A percentile compares a stretch with the other conserved stretches of the same genome.
Evolutionary conservation across 2,113 vertebrate genomes (phyloP).

Genomic region (Clarias gariepinus): DNA sequence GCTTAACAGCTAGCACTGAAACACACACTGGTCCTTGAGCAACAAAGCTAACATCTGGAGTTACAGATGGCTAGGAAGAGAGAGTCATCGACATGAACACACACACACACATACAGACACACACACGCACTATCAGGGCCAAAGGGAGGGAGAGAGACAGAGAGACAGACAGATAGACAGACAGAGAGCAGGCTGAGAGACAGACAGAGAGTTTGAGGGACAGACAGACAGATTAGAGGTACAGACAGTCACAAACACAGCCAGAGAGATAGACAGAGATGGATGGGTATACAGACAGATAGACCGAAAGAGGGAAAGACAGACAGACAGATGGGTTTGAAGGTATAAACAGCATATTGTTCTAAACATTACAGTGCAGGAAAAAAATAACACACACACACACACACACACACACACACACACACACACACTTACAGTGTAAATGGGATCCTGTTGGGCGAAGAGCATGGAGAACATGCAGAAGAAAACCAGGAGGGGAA

Average conservation of each 20-base stretch:
- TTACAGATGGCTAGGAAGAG: not conserved
- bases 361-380: not conserved
- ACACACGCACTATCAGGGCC: not conserved
- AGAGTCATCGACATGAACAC: not conserved
- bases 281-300: not conserved
- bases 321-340: not conserved
- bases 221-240: not conserved
- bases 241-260: not conserved
- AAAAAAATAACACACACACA: not conserved
- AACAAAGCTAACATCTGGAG: not conserved
- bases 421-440: constrained; percentile 21
- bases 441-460: not conserved
- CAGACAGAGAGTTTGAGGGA: not conserved
- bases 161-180: not conserved
- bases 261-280: not conserved
- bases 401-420: not conserved
- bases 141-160: not conserved
- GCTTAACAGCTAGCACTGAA: not conserved
- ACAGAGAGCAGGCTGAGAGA: not conserved
- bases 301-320: not conserved
- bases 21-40: not conserved
- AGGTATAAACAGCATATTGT: not conserved
- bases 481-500: not conserved
- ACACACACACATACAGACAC: not conserved
- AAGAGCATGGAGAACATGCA: not conserved